Base-by-base conservation (phyloP, 2,113 vertebrate genomes). In the Camelus bactrianus region DNA sequence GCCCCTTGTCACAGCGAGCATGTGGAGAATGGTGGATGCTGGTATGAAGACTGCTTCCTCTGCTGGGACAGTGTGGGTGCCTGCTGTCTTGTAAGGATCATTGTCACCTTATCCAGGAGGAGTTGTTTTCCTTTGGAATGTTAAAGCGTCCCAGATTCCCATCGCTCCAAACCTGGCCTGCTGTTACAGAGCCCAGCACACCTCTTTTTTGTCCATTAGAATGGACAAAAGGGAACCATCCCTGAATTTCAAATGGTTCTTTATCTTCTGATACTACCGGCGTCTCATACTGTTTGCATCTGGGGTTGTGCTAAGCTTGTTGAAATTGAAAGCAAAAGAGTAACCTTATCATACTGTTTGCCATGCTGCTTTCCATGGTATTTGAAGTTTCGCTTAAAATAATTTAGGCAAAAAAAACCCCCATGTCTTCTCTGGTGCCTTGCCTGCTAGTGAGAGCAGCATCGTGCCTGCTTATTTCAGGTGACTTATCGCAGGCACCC, bases 331-430 rank as follows among this genome's bases (percentile, higher is more conserved):
- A 97, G 92, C 85, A 77, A 82, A 81, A 77, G 79, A 85, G 62
- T 62, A 64, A 87, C 77, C 72, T 69, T 50, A 64, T 76, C 69
- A 28, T 6, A 76, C 72, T 93, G 91, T 95, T 82, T 56, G 81
- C 79, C 16, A 0, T 48, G 32, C 62, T 28, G 15, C 28, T 85
- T 56, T 97, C 93, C 22, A 8, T 69, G 81, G 86, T 20, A 22
- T 87, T 70, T 32, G 42, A 76, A 62, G 77, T 95, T 93, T 85
- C 56, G 77, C 81, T 94, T 96, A 96, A 92, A 95, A 96, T 86
- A 77, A 93, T 96, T 96, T 54, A 82, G 94, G 67, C 70, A n/a
- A 67, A 91, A n/a, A 67, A 91, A 60, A 81, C 32, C 92, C 30
- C 38, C 35, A 19, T 84, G 80, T 84, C 48, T 65, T 62, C 90